These are phyloP conservation scores for Leiothrix lutea DNA, from an alignment of 2,113 vertebrate genomes.

Conservation along the genomic window DNA sequence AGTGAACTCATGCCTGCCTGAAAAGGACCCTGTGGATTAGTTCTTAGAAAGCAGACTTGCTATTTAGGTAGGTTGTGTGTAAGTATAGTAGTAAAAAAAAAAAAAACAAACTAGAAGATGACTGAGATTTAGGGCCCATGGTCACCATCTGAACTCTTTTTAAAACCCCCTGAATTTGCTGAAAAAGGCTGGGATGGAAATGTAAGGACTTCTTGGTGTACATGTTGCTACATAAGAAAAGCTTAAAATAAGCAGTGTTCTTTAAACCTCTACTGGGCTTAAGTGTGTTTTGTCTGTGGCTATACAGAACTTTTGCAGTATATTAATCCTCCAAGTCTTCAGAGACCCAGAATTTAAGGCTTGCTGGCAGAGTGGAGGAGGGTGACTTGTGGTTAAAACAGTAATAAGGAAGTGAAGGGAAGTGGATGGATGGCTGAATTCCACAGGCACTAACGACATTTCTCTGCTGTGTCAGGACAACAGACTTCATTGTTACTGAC, in stretches of 20 bases:
- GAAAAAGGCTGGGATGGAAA: not conserved
- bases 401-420: not conserved
- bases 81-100: not conserved
- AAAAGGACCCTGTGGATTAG: not conserved
- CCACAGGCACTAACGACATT: not conserved
- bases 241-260: not conserved
- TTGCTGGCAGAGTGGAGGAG: not conserved
- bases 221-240: not conserved
- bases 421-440: not conserved
- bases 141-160: not conserved
- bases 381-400: not conserved
- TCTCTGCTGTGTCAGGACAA: not conserved
- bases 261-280: not conserved
- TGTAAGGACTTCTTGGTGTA: not conserved
- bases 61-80: not conserved
- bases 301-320: not conserved
- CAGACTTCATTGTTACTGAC: conserved; percentile 17
- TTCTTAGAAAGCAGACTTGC: not conserved
- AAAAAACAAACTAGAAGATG: not conserved
- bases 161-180: not conserved
- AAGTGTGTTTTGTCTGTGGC: not conserved
- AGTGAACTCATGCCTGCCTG: not conserved
- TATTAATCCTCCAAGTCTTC: not conserved
- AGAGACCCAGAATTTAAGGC: not conserved
- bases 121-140: not conserved